These are phyloP conservation scores for Clytia hemisphaerica DNA, from an alignment of 30 jellyfish, hydroid and myxozoan genomes.

Conservation along the genomic window DNA sequence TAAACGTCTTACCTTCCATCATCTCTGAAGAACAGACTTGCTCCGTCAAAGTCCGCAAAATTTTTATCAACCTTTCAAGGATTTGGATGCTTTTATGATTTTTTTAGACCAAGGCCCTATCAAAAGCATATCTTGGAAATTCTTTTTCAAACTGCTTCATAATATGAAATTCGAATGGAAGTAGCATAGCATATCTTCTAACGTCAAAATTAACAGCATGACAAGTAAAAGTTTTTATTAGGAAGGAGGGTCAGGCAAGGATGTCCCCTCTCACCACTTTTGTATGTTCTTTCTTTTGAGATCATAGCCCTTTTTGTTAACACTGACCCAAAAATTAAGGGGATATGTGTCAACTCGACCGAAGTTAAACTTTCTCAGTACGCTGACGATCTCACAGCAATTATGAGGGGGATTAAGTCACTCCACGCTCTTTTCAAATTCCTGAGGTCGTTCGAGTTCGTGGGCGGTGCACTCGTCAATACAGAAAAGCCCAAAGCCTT, in stretches of 20 bases:
- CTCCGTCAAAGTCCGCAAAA: not conserved
- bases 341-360: too few relatives aligned
- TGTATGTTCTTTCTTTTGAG: too few relatives aligned
- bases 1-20: not conserved
- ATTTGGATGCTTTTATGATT: not conserved
- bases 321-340: too few relatives aligned
- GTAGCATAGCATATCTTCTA: not conserved
- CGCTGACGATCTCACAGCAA: too few relatives aligned
- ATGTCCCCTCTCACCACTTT: too few relatives aligned
- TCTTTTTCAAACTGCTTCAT: not conserved
- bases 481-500: too few relatives aligned
- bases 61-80: not conserved
- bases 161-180: not conserved
- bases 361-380: too few relatives aligned
- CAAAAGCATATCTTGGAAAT: not conserved
- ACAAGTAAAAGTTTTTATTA: not conserved
- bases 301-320: too few relatives aligned
- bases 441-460: too few relatives aligned
- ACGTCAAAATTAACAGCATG: not conserved
- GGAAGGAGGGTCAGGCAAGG: not conserved
- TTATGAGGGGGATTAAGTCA: too few relatives aligned
- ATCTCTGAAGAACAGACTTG: not conserved
- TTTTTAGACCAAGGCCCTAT: not conserved
- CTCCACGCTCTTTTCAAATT: too few relatives aligned
- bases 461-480: too few relatives aligned